Conservation (phyloP, 2,888 invertebrate species). For the Glyphotaelius pellucidus region DNA sequence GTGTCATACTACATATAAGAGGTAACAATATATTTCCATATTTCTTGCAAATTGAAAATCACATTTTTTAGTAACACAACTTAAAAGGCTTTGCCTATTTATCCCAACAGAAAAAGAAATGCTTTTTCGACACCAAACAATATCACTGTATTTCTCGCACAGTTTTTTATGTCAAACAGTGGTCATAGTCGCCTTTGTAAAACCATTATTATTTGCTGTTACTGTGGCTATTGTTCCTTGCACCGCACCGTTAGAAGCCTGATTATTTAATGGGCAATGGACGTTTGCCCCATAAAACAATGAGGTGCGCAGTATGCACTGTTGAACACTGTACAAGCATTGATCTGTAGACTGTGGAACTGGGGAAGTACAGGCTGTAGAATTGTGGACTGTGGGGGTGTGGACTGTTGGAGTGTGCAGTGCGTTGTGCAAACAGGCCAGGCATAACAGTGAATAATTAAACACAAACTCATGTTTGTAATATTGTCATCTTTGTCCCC, state of each 20-base stretch:
- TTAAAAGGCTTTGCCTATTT: neutral
- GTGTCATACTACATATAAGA: too few species aligned
- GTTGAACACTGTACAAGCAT: neutral
- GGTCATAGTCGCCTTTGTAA: neutral
- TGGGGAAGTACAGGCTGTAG: neutral
- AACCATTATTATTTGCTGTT: neutral
- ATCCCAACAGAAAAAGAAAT: neutral
- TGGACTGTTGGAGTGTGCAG: neutral
- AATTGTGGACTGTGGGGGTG: neutral
- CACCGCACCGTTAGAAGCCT: neutral
- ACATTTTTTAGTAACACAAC: neutral
- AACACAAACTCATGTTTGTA: neutral
- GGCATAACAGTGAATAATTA: neutral
- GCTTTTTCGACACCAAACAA: neutral
- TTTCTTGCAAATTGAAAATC: too few species aligned
- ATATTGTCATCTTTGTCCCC: neutral
- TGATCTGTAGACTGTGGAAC: too few species aligned
- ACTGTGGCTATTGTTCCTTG: neutral
- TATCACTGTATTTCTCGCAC: neutral
- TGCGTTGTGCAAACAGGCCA: neutral
- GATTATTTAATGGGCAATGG: conserved; percentile 2
- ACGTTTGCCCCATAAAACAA: neutral
- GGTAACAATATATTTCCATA: too few species aligned
- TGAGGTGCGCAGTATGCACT: neutral
- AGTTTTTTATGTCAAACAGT: neutral